Conservation (phyloP, 2,888 invertebrate species). For the Trissoscelio sp. region DNA sequence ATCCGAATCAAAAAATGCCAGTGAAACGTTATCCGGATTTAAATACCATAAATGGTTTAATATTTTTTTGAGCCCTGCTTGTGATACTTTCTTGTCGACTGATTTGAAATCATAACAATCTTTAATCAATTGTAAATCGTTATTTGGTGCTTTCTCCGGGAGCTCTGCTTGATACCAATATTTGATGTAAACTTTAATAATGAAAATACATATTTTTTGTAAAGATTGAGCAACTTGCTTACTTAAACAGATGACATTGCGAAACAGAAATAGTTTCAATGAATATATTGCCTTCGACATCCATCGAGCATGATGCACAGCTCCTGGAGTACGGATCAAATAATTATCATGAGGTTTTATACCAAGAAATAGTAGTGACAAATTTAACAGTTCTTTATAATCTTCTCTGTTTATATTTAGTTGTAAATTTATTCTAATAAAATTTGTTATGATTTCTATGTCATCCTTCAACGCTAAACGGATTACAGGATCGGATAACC, state of each 20-base stretch:
- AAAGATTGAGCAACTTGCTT: neutral
- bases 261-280: slow-evolving; percentile 21
- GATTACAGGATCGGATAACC: slow-evolving; percentile 13
- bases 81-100: slow-evolving; percentile 7
- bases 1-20: slow-evolving; percentile 10
- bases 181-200: slow-evolving; percentile 17
- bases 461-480: slow-evolving; percentile 6
- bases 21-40: neutral
- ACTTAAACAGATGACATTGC: slow-evolving; percentile 4
- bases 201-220: slow-evolving; percentile 20
- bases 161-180: slow-evolving; percentile 23
- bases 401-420: no score
- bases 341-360: no score
- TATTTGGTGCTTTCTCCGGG: slow-evolving; percentile 8
- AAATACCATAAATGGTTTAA: slow-evolving; percentile 23
- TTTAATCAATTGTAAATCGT: slow-evolving; percentile 17
- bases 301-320: no score
- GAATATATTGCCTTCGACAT: slow-evolving; percentile 25
- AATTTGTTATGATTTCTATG: neutral
- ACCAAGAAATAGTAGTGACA: no score
- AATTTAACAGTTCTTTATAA: no score
- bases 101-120: slow-evolving; percentile 18
- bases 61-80: neutral
- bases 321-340: no score
- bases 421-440: no score